phyloP scores from a whole-genome alignment of 1,140 invertebrate genomes.

The Hetaerina americana region DNA sequence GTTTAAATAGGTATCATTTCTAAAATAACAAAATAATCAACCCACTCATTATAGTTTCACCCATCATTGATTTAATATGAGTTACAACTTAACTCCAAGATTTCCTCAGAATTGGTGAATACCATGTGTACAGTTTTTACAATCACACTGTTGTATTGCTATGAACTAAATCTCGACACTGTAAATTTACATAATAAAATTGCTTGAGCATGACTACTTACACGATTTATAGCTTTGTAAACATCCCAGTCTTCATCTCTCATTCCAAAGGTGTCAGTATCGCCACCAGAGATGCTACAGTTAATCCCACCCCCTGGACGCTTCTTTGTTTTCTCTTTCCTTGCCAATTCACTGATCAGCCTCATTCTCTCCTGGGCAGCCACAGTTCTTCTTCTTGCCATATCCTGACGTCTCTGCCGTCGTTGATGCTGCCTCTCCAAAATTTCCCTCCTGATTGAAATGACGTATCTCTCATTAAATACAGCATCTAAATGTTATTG shows the following conservation, averaged over 20 bases:
- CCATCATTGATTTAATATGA: too few relatives aligned
- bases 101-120: too few relatives aligned
- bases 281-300: conserved; percentile 31
- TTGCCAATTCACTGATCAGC: conserved; percentile 77
- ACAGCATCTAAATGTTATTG: too few relatives aligned
- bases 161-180: too few relatives aligned
- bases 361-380: conserved; percentile 88
- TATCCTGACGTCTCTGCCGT: conserved; percentile 68
- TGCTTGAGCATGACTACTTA: conserved; percentile 33
- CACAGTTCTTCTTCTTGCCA: conserved; percentile 74
- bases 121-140: too few relatives aligned
- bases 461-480: too few relatives aligned
- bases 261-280: conserved; percentile 81
- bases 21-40: too few relatives aligned
- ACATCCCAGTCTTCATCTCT: conserved; percentile 93
- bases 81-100: too few relatives aligned
- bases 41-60: too few relatives aligned
- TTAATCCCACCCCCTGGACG: neutral
- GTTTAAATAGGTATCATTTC: too few relatives aligned
- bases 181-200: too few relatives aligned
- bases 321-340: conserved; percentile 46
- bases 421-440: conserved; percentile 51
- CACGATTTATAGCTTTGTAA: conserved; percentile 79
- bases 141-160: too few relatives aligned
- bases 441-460: conserved; percentile 38